Evolutionary conservation across 2,888 invertebrate species (phyloP).

Genomic region (Clusia tigrina): DNA sequence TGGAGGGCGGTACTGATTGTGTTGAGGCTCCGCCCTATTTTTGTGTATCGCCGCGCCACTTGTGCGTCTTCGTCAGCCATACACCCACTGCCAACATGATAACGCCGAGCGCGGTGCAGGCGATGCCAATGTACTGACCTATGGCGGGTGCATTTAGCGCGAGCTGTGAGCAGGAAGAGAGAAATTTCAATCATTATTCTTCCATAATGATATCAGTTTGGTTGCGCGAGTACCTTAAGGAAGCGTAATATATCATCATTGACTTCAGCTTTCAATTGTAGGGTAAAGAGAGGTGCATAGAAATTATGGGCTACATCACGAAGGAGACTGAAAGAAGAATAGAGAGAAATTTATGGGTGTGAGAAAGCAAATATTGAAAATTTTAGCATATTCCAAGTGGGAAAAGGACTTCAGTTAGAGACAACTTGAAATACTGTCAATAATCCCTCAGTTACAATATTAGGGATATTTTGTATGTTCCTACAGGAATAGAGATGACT

Average conservation of each 20-base stretch:
- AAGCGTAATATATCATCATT: constrained; percentile 35
- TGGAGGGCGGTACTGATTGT: no score
- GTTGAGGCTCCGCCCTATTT: no score
- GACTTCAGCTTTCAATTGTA: constrained; percentile 37
- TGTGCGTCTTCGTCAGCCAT: constrained; percentile 41
- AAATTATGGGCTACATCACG: constrained; percentile 48
- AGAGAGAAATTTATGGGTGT: background rate
- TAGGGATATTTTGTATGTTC: background rate
- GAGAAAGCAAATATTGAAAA: no score
- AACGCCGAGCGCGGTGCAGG: constrained; percentile 41
- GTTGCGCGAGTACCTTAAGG: constrained; percentile 41
- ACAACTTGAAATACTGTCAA: background rate
- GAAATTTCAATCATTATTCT: background rate
- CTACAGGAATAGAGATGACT: no score
- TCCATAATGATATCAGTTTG: background rate
- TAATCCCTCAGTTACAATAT: background rate
- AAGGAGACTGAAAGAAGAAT: constrained; percentile 33
- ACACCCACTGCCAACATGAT: constrained; percentile 40
- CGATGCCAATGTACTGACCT: constrained; percentile 49
- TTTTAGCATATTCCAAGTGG: no score
- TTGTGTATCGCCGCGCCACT: constrained; percentile 41
- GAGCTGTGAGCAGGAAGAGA: constrained; percentile 38
- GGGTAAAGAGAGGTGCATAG: constrained; percentile 47
- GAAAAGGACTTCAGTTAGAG: no score
- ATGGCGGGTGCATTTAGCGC: constrained; percentile 40